Conservation (phyloP, 2,888 invertebrate species). For the Tetrapedia diversipes region DNA sequence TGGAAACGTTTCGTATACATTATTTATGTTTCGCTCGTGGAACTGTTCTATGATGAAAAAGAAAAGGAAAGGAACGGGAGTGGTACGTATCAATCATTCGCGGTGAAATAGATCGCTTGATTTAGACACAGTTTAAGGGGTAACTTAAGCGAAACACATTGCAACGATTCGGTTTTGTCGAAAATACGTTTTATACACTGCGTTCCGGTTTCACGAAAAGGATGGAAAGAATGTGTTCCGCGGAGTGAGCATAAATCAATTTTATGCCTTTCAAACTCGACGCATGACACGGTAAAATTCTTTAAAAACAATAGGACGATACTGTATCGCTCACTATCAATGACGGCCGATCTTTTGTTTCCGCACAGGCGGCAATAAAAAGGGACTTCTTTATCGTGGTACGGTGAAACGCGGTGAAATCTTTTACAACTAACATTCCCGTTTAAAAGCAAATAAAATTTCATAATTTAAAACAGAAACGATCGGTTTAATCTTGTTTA, state of each 20-base stretch:
- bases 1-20: neutral
- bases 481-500: too few species aligned
- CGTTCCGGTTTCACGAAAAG: neutral
- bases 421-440: neutral
- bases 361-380: slow-evolving; percentile 13
- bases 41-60: too few species aligned
- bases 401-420: slow-evolving; percentile 7
- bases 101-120: neutral
- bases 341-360: slow-evolving; percentile 51
- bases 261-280: slow-evolving; percentile 62
- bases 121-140: neutral
- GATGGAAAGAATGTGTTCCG: slow-evolving; percentile 48
- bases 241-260: slow-evolving; percentile 65
- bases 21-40: too few species aligned
- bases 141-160: neutral
- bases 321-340: slow-evolving; percentile 47
- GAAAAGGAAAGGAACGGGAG: too few species aligned
- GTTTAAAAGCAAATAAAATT: too few species aligned
- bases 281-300: slow-evolving; percentile 61
- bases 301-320: slow-evolving; percentile 63
- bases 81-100: slow-evolving; percentile 8
- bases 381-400: neutral
- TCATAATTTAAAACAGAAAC: too few species aligned
- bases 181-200: too few species aligned
- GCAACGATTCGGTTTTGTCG: too few species aligned